phyloP scores from a whole-genome alignment of 1,140 invertebrate species.

The Papilio dardanus region DNA sequence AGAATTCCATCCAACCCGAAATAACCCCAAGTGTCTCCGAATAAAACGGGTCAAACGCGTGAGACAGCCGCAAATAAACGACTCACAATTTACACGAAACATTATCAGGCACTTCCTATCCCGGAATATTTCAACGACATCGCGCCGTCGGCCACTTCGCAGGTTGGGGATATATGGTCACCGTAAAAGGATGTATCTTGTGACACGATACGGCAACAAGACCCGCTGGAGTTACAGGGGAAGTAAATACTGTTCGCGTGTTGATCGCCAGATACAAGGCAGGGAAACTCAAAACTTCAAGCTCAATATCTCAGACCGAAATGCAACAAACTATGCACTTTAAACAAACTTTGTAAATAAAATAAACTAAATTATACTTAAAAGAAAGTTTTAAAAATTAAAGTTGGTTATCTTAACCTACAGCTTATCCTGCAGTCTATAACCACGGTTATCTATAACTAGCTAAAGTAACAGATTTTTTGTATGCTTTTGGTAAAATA shows the following conservation, averaged over 20 bases:
- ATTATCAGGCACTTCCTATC: constrained; percentile 25
- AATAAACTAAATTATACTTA: not conserved
- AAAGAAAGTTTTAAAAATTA: not conserved
- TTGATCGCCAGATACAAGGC: constrained; percentile 24
- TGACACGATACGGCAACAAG: constrained; percentile 61
- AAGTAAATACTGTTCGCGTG: constrained; percentile 39
- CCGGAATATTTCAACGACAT: constrained; percentile 22
- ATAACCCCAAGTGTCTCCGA: constrained; percentile 19
- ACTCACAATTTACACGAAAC: constrained; percentile 20
- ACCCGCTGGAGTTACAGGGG: constrained; percentile 57
- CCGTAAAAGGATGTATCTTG: constrained; percentile 48
- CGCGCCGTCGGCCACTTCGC: constrained; percentile 1
- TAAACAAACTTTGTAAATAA: not conserved
- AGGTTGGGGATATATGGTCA: constrained; percentile 54
- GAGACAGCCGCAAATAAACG: constrained; percentile 20
- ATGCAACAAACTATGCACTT: constrained; percentile 34
- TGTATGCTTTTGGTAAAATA: too few relatives aligned
- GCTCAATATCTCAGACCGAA: constrained; percentile 7
- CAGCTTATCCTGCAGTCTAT: too few relatives aligned
- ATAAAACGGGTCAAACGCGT: constrained; percentile 16
- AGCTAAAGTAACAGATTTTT: too few relatives aligned
- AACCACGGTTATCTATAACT: too few relatives aligned
- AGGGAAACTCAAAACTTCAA: constrained; percentile 25
- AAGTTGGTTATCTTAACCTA: not conserved
- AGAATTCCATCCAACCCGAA: not conserved